Evolutionary conservation across 2,797 vertebrate species (phyloP).

Genomic region (Todus mexicanus): DNA sequence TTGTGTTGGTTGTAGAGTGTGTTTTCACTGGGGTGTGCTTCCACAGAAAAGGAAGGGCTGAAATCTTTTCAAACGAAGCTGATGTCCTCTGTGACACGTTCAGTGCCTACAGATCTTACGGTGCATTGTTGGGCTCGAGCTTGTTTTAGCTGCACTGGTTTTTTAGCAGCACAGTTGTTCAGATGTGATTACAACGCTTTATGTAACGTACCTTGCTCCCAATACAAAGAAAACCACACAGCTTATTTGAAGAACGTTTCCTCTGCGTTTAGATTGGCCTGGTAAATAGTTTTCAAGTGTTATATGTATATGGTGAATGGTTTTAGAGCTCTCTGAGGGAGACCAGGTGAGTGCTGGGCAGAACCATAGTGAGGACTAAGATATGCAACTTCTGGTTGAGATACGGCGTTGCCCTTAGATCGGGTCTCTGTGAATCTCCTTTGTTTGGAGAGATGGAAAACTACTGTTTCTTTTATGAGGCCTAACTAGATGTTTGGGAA

Average conservation of each 20-base stretch:
- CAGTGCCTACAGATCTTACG: not conserved
- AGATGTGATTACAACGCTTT: not conserved
- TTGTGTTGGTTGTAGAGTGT: not conserved
- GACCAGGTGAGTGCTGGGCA: not conserved
- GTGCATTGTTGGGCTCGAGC: not conserved
- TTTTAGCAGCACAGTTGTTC: not conserved
- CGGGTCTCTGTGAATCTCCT: not conserved
- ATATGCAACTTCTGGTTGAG: not conserved
- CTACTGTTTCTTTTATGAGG: not conserved
- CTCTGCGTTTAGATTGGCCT: not conserved
- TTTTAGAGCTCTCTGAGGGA: not conserved
- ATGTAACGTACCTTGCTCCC: not conserved
- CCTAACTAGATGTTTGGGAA: conserved; percentile 7
- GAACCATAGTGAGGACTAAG: not conserved
- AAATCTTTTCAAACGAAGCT: not conserved
- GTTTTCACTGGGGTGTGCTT: not conserved
- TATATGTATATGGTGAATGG: not conserved
- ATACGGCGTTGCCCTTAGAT: not conserved
- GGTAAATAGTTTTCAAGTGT: not conserved
- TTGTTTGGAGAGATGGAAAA: not conserved
- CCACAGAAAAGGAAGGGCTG: not conserved
- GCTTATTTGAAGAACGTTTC: not conserved
- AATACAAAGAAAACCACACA: not conserved
- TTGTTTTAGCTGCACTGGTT: not conserved
- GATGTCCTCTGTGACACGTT: not conserved